Base-by-base conservation (phyloP, 1,140 invertebrate genomes). In the Cataglyphis hispanica region DNA sequence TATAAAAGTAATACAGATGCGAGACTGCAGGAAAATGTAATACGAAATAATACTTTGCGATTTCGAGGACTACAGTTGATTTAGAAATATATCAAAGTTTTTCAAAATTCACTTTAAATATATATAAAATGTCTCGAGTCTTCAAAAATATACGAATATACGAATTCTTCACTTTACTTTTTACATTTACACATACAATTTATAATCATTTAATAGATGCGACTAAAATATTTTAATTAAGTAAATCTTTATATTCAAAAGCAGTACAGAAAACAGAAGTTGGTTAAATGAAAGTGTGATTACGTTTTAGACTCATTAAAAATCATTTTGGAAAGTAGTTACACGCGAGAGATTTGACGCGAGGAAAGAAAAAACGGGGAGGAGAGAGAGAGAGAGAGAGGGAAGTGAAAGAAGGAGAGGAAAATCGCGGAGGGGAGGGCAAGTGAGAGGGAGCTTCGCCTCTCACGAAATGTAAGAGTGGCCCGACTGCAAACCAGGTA, bases 401-500 rank as follows among this genome's bases (percentile, higher is more conserved):
- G 37, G 58, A 84, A 64, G 46, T 56, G 34, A 46, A 70, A 50
- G 66, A 25, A 37, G 56, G 31, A 27, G 22, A n/a, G 1, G 19
- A 43, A 37, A 37, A 11, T 70, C 22, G 37, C n/a, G n/a, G 37
- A n/a, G 16, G 53, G 16, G 43, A 66, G 70, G 34, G 34, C 50
- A 53, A 83, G 69, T 37, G 88, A 80, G 84, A 78, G 77, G 61
- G 56, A 50, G 13, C 37, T 50, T 70, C 63, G 27, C 64, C 40
- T 69, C 27, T 63, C 16, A 53, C 16, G 31, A 87, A 85, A 85
- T 89, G 75, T 22, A 34, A 78, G 86, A 85, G 78, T 53, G 40
- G 66, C 53, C 25, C 64, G 56, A 87, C 63, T 67, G 60, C 72
- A 50, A 72, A 64, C 53, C 89, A 91, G 84, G 90, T 88, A 92